These are phyloP conservation scores for Eutrigla gurnardus DNA, from an alignment of 2,797 vertebrate species.

Conservation along the genomic window DNA sequence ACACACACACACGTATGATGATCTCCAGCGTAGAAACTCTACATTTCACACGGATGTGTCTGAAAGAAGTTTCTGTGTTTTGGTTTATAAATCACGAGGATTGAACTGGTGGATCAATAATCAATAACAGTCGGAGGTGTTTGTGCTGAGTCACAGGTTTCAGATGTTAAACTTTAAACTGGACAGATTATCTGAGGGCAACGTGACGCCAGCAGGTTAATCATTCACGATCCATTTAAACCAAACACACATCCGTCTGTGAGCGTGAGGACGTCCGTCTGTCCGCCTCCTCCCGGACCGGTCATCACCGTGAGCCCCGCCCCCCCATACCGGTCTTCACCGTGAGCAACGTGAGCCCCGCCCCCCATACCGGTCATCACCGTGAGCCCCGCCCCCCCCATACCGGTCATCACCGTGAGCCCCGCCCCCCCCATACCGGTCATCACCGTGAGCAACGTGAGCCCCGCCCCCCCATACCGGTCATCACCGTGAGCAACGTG, in stretches of 20 bases:
- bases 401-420: slow-evolving; percentile 54
- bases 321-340: too few relatives aligned
- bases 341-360: too few relatives aligned
- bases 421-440: slow-evolving; percentile 39
- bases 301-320: slow-evolving; percentile 65
- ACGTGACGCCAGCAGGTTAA: background rate
- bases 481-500: slow-evolving; percentile 71
- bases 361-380: too few relatives aligned
- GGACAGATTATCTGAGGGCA: slow-evolving; percentile 1
- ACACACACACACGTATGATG: slow-evolving; percentile 32
- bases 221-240: too few relatives aligned
- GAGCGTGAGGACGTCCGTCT: too few relatives aligned
- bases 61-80: slow-evolving; percentile 44
- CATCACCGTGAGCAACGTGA: too few relatives aligned
- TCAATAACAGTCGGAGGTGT: too few relatives aligned
- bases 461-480: too few relatives aligned
- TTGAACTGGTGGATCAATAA: too few relatives aligned
- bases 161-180: background rate
- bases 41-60: slow-evolving; percentile 65
- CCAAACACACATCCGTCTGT: background rate
- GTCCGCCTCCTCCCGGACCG: too few relatives aligned
- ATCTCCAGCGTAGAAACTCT: slow-evolving; percentile 55
- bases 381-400: too few relatives aligned
- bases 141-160: background rate
- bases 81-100: slow-evolving; percentile 40